phyloP scores from a whole-genome alignment of 2,113 vertebrate species.

The Crypturellus undulatus region DNA sequence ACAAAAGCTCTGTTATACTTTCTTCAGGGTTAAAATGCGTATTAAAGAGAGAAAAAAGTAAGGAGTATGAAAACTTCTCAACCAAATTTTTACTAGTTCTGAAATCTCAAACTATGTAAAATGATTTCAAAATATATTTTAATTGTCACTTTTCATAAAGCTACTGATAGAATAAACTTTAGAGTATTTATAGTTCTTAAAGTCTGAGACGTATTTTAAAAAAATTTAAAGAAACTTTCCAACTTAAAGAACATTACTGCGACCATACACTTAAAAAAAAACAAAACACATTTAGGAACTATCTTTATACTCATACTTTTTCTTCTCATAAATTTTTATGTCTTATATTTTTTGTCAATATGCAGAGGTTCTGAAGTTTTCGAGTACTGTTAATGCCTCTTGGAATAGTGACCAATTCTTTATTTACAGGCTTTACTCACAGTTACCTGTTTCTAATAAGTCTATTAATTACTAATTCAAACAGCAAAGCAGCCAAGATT shows the following conservation, averaged over 20 bases:
- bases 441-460: neutral
- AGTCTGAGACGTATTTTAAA: neutral
- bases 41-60: neutral
- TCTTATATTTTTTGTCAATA: neutral
- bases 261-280: neutral
- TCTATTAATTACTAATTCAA: neutral
- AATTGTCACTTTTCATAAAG: neutral
- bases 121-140: neutral
- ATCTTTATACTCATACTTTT: neutral
- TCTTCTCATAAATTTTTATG: neutral
- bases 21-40: neutral
- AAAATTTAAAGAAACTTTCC: neutral
- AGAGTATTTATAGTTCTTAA: neutral
- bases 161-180: neutral
- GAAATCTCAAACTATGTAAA: neutral
- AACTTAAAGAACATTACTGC: neutral
- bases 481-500: neutral
- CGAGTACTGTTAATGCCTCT: neutral
- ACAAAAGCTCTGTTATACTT: neutral
- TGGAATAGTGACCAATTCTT: neutral
- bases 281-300: neutral
- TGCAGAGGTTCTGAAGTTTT: neutral
- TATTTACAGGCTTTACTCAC: neutral
- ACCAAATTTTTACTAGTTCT: neutral
- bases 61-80: neutral